Conservation (phyloP, 2,797 vertebrate species). For the Chromobotia macracanthus region DNA sequence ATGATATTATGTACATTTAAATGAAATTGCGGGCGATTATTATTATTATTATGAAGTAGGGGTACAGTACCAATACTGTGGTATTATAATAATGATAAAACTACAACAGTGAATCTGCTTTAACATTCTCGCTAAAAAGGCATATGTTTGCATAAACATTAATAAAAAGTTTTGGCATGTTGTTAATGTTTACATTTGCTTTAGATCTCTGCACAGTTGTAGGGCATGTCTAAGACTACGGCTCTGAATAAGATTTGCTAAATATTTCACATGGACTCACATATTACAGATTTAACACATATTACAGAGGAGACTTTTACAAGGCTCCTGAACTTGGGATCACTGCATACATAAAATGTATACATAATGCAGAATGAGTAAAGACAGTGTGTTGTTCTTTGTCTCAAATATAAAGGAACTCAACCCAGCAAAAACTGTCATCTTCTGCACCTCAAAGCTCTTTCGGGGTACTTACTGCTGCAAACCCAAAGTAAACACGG, state of each 20-base stretch:
- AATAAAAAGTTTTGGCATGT: neutral
- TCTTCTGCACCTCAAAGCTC: no score
- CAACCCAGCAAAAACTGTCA: no score
- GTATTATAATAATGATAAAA: neutral
- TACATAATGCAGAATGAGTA: neutral
- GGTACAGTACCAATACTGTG: no score
- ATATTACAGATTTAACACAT: neutral
- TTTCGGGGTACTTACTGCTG: neutral
- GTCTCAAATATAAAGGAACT: neutral
- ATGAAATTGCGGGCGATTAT: no score
- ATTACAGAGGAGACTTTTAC: neutral
- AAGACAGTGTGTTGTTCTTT: neutral
- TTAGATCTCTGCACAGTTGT: neutral
- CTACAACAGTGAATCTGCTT: no score
- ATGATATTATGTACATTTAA: no score
- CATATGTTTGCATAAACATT: neutral
- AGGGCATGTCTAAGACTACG: neutral
- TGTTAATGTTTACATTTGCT: neutral
- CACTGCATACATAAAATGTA: no score
- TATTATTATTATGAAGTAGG: no score
- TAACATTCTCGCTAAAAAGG: neutral
- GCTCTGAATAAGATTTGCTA: neutral
- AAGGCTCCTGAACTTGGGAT: no score
- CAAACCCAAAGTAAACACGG: constrained; percentile 7
- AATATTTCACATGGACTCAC: no score